Evolutionary conservation across 2,113 vertebrate species (phyloP), one percentile per base, ranked within the genome.

Genomic region (Oryzias celebensis): DNA sequence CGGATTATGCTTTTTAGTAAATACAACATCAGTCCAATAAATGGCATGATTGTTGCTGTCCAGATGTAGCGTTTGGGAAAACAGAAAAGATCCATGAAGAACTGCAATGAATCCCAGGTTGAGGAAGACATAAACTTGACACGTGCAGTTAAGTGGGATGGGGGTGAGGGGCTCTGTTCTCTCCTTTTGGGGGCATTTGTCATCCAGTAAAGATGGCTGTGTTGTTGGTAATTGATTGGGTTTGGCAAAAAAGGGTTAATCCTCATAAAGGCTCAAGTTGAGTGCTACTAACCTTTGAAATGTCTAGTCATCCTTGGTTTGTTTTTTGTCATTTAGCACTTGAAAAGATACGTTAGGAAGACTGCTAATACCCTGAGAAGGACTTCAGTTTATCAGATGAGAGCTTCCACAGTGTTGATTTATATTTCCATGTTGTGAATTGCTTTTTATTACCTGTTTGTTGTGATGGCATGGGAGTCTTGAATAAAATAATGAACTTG

Each of bases 241-340:
- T 76, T 77, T 48, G 71, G 71, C 83, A 90, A 88, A 81, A 92
- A 90, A 87, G 83, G 71, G 61, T 84, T 84, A 83, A 85, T 86
- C 79, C 59, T 48, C 51, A 36, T 46, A 83, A 88, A 78, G 80
- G 76, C 56, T 75, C 44, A 65, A 65, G 28, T 66, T 65, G 77
- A 73, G 57, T 47, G 75, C 87, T 90, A 83, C 82, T 84, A 73
- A 85, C 84, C 82, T 90, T 90, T 80, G 52, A 77, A 75, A 81
- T 79, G 54, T 62, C 59, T 70, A 74, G 59, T 67, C 26, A 28
- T 1, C 5, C 1, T 28, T 36, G 36, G 36, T 36, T 36, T 28
- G 26, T 20, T 20, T 20, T 20, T 20, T 20, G 20, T 20, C 20
- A 20, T 20, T 20, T 20, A 20, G 20, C 20, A 20, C 20, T 20